These are phyloP conservation scores for Eolophus roseicapilla DNA, from an alignment of 2,113 vertebrate species.

Conservation along the genomic window DNA sequence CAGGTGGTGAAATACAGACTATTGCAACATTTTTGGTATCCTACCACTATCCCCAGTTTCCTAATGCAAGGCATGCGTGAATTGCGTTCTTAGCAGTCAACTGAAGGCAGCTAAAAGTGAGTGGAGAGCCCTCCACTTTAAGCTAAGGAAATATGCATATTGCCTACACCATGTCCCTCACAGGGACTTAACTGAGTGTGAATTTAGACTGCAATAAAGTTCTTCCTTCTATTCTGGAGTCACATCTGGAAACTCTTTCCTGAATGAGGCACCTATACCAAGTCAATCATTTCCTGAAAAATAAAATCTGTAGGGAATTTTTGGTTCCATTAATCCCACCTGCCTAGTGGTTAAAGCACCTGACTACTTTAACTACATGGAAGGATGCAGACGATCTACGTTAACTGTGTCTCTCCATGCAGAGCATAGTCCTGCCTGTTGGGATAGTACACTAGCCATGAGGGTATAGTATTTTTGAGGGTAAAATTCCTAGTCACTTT, in stretches of 20 bases:
- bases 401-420: not conserved
- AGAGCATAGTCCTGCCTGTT: not conserved
- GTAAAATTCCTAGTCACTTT: not conserved
- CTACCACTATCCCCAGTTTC: not conserved
- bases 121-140: not conserved
- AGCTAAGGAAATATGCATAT: not conserved
- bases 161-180: not conserved
- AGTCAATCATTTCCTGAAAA: conserved; percentile 22
- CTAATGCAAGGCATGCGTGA: not conserved
- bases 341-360: not conserved
- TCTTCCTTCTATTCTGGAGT: conserved; percentile 15
- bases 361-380: not conserved
- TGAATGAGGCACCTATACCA: conserved; percentile 17
- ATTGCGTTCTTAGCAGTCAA: not conserved
- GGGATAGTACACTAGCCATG: not conserved
- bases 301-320: not conserved
- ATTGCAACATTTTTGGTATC: not conserved
- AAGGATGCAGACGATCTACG: not conserved
- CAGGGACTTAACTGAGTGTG: not conserved
- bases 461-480: not conserved
- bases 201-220: not conserved
- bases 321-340: conserved; percentile 2
- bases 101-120: not conserved
- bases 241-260: conserved; percentile 39
- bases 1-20: not conserved